phyloP scores from a whole-genome alignment of 2,113 vertebrate species.

The Rhineura floridana region DNA sequence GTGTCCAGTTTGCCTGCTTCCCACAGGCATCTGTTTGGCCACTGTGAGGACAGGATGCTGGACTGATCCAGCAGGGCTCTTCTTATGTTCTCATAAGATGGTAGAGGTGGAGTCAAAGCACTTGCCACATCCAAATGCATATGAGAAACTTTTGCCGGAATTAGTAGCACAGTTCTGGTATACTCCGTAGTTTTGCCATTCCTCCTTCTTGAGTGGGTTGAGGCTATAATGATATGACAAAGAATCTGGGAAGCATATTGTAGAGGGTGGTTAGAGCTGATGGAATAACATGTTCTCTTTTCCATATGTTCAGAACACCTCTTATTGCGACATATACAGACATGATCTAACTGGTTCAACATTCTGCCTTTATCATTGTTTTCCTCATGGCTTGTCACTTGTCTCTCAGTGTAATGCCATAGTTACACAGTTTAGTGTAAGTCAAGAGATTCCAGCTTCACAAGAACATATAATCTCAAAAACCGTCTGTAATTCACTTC shows the following conservation, averaged over 20 bases:
- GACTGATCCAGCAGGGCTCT: too few species aligned
- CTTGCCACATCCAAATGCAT: not conserved
- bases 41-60: too few species aligned
- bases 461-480: not conserved
- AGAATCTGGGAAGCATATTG: not conserved
- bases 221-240: not conserved
- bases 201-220: not conserved
- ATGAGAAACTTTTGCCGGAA: not conserved
- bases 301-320: not conserved
- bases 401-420: not conserved
- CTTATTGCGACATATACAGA: not conserved
- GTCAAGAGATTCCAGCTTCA: not conserved
- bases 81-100: not conserved
- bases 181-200: not conserved
- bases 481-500: not conserved
- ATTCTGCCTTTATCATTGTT: not conserved
- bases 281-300: not conserved
- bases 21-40: too few species aligned
- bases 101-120: not conserved
- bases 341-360: not conserved
- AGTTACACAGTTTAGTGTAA: not conserved
- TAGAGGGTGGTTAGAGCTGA: not conserved
- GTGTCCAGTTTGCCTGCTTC: too few species aligned
- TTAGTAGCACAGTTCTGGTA: not conserved
- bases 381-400: not conserved